phyloP scores from a whole-genome alignment of 1,140 invertebrate genomes.

The Subanguina moxae region DNA sequence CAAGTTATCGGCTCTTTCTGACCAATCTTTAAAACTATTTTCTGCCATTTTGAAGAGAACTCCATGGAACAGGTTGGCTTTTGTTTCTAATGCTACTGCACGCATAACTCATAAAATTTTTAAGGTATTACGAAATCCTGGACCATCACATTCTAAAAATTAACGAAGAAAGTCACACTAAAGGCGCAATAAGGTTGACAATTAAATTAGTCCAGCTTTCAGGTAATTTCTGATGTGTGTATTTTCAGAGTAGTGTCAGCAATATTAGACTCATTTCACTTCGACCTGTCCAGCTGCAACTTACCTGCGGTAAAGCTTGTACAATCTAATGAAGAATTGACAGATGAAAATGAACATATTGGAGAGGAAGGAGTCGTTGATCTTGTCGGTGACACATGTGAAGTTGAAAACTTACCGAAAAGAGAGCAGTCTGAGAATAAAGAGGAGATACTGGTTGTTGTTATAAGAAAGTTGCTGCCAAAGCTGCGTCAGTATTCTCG shows the following conservation, averaged over 20 bases:
- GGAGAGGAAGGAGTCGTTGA: conserved; percentile 7
- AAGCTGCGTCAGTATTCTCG: conserved; percentile 46
- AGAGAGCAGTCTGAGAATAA: not conserved
- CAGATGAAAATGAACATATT: too few species aligned
- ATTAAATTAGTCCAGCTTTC: too few species aligned
- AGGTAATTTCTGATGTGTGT: too few species aligned
- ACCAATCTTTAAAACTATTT: conserved; percentile 67
- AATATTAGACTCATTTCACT: conserved; percentile 86
- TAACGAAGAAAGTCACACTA: conserved; percentile 69
- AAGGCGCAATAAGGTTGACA: conserved; percentile 70
- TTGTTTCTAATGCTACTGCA: too few species aligned
- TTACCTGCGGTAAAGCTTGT: conserved; percentile 59
- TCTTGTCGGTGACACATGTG: too few species aligned
- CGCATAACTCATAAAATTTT: too few species aligned
- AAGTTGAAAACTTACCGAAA: too few species aligned
- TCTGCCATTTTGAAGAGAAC: conserved; percentile 26
- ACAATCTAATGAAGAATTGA: too few species aligned
- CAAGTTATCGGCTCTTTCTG: conserved; percentile 75
- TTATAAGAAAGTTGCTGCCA: conserved; percentile 41
- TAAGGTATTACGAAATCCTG: conserved; percentile 52
- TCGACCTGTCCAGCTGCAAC: conserved; percentile 64
- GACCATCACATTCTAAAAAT: conserved; percentile 66
- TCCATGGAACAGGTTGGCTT: conserved; percentile 30
- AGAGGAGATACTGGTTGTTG: conserved; percentile 20
- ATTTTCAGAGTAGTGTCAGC: conserved; percentile 70